Base-by-base conservation (phyloP, 2,888 invertebrate genomes). In the Xylota sylvarum region DNA sequence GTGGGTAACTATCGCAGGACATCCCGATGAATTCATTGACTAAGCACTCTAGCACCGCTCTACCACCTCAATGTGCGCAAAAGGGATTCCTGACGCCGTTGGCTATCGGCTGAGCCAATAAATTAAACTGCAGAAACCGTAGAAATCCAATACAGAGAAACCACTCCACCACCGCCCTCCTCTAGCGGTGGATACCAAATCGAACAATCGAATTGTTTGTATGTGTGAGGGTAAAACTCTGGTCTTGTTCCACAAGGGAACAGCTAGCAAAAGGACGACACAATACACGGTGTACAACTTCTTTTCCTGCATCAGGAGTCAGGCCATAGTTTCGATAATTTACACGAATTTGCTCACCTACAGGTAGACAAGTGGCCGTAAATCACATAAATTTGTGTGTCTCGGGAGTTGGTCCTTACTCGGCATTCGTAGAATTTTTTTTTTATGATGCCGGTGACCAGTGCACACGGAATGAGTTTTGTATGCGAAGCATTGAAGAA, bases 331-430 rank as follows among this genome's bases (percentile, higher is more conserved):
- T 82, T 72, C 60, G 70, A 86, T 86, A 86, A 86, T 86, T 86
- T 86, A 86, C 86, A 86, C 65, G 86, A 86, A 86, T 78, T 82
- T 73, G 73, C 82, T 86, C 77, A 77, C 82, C 86, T 86, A 86
- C 82, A 86, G 86, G 86, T 86, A 82, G 82, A 82, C 86, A 73
- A 82, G 70, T 73, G 86, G 58, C 48, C 50, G 64, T 82, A 86
- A 82, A 82, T 86, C 82, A 86, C 67, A 60, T 12, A 72, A 82
- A 82, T 73, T 86, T 86, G 82, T 82, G 77, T 67, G 60, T 48
- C 58, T 37, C 19, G 35, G 60, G 64, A 43, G n/a, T 10, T 40
- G 27, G 52, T 32, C 50, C 23, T 17, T 27, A 46, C 50, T 73
- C n/a, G 17, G 32, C 43, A 7, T 40, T 6, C 32, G 5, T 12